phyloP scores from a whole-genome alignment of 2,113 vertebrate species.

The Heliornis fulica region DNA sequence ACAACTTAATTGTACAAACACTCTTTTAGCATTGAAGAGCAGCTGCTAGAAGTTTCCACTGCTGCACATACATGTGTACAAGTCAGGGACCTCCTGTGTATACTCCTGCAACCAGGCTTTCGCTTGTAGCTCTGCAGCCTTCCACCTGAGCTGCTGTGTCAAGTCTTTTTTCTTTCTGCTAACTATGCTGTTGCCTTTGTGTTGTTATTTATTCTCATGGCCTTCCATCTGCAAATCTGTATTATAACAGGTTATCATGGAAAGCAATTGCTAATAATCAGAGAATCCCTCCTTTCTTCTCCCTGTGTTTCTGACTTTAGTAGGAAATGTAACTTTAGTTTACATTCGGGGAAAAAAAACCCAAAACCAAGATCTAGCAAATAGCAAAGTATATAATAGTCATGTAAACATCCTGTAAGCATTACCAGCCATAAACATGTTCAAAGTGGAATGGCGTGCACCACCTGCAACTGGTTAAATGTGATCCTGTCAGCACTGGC shows the following conservation, averaged over 20 bases:
- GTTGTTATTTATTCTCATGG: not conserved
- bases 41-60: not conserved
- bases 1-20: not conserved
- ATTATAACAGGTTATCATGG: not conserved
- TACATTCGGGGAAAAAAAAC: not conserved
- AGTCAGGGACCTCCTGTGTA: not conserved
- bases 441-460: not conserved
- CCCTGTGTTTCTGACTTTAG: not conserved
- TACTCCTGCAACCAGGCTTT: not conserved
- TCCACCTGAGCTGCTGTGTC: not conserved
- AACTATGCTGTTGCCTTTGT: not conserved
- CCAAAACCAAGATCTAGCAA: not conserved
- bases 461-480: not conserved
- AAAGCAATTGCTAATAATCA: not conserved
- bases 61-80: not conserved
- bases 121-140: not conserved
- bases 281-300: not conserved
- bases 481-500: not conserved
- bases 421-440: not conserved
- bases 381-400: not conserved
- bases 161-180: not conserved
- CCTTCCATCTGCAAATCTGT: not conserved
- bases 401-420: accelerated
- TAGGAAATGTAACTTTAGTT: not conserved
- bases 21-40: not conserved